Percentiles rank a stretch among this genome's conserved stretches.
Evolutionary conservation across 2,888 invertebrate species (phyloP).

Genomic region (Eupeodes luniger): DNA sequence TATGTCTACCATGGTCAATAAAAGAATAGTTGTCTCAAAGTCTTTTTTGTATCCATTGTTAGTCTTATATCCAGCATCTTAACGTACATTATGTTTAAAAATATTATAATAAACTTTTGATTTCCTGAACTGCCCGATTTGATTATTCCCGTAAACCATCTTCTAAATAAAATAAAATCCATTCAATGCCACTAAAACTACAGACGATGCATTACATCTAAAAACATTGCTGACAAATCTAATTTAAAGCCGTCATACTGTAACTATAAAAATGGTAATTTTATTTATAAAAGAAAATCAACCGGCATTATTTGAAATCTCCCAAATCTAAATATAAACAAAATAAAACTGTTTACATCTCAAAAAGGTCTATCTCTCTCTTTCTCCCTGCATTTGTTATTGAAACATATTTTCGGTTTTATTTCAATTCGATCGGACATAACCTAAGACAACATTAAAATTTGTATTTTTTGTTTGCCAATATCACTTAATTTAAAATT

Average conservation of each 20-base stretch:
- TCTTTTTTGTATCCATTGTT: no score
- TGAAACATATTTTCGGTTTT: not conserved
- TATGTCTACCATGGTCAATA: no score
- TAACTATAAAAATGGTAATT: not conserved
- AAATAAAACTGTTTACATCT: not conserved
- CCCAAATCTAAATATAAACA: constrained; percentile 1
- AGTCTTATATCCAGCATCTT: no score
- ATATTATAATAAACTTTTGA: no score
- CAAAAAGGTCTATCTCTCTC: constrained; percentile 3
- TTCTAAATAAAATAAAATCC: no score
- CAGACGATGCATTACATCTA: no score
- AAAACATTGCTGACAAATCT: not conserved
- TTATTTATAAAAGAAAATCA: not conserved
- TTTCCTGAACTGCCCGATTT: no score
- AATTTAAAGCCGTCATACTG: not conserved
- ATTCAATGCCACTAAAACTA: no score
- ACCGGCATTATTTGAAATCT: not conserved
- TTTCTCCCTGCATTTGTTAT: not conserved
- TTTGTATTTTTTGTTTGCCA: constrained; percentile 6
- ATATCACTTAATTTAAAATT: constrained; percentile 53
- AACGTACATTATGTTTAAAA: no score
- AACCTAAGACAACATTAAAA: constrained; percentile 57
- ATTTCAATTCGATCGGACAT: constrained; percentile 24
- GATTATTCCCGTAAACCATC: no score
- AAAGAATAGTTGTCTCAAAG: no score